phyloP scores from a whole-genome alignment of 2,888 invertebrate species.

The Folsomia candida region DNA sequence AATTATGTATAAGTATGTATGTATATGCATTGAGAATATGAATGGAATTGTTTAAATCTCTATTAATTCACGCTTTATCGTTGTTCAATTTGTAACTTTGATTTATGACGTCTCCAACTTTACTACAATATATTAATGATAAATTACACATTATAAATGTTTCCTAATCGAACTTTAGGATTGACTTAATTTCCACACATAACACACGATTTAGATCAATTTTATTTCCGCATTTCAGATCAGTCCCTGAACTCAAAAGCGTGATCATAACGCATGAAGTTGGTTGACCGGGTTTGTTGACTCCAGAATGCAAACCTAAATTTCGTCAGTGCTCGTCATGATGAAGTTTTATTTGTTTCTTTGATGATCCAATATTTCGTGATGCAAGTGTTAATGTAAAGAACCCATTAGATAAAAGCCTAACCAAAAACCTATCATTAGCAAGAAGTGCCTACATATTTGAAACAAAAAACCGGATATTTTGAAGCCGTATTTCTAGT shows the following conservation, averaged over 20 bases:
- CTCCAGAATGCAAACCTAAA: constrained; percentile 8
- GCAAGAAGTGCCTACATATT: not conserved
- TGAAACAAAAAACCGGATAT: not conserved
- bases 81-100: no score
- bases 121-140: no score
- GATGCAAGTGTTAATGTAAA: not conserved
- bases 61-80: no score
- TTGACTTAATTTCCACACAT: no score
- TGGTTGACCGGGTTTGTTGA: not conserved
- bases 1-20: no score
- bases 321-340: not conserved
- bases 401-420: not conserved
- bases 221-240: not conserved
- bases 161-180: no score
- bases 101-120: no score
- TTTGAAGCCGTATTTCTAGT: not conserved
- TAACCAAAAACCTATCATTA: not conserved
- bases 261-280: not conserved
- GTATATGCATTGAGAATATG: no score
- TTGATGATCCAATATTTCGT: not conserved
- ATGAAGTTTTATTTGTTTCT: not conserved
- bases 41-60: no score
- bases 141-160: no score
- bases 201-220: no score
- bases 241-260: not conserved